phyloP scores from a whole-genome alignment of 2,113 vertebrate genomes.

The Thomomys bottae region DNA sequence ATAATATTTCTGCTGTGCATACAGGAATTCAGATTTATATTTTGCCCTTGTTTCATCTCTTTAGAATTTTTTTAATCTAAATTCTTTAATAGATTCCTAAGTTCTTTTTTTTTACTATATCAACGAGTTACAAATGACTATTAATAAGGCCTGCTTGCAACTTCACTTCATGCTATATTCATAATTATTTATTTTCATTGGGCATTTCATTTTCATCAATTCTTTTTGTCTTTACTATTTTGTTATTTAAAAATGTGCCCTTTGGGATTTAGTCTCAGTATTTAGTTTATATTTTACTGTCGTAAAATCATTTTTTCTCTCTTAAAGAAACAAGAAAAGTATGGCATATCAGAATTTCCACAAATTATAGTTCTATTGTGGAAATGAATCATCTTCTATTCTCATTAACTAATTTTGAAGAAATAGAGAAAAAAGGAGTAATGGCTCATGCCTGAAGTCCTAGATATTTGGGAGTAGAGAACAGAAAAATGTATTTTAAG shows the following conservation, averaged over 20 bases:
- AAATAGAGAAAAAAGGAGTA: neutral
- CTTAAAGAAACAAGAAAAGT: neutral
- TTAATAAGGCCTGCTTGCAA: too few relatives aligned
- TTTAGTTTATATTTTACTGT: neutral
- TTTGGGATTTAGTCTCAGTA: neutral
- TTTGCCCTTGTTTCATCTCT: neutral
- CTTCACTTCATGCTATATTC: too few relatives aligned
- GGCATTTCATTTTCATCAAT: too few relatives aligned
- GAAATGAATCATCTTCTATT: neutral
- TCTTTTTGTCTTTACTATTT: neutral
- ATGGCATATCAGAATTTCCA: neutral
- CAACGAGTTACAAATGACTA: too few relatives aligned
- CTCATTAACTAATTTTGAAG: constrained; percentile 3
- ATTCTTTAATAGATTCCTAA: constrained; percentile 20
- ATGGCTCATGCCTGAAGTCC: too few relatives aligned
- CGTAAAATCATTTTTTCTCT: neutral
- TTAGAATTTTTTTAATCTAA: neutral
- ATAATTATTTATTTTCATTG: too few relatives aligned
- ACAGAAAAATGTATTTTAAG: neutral
- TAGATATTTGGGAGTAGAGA: neutral
- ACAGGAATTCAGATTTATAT: constrained; percentile 1
- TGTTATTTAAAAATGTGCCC: neutral
- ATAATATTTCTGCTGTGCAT: neutral
- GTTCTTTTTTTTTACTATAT: too few relatives aligned
- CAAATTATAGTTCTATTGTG: neutral